Evolutionary conservation across 2,888 invertebrate species (phyloP), one percentile per base, ranked within the genome.

Genomic region (Belgica antarctica): DNA sequence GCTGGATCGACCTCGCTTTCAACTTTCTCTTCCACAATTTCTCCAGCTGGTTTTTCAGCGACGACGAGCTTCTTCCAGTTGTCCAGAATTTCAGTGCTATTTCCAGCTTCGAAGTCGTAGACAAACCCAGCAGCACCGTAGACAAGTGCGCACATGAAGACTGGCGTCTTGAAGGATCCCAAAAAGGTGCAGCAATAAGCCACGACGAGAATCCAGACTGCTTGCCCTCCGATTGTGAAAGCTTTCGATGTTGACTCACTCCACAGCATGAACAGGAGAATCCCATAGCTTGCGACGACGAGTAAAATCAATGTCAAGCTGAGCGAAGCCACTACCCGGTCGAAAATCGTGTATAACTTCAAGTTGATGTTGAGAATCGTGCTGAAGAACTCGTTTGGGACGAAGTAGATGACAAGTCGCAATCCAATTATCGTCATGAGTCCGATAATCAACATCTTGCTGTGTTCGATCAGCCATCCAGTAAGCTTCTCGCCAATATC

Each of bases 231-330:
- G 63, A 87, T 83, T 46, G 88, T 85, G 76, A 91, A 89, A 70
- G 83, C 80, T 4, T 80, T 80, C 17, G 87, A 86, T 72, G 88
- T 87, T 72, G 86, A 82, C 1, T 88, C 87, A 34, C 83, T 87
- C 94, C 94, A 95, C 73, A 89, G 82, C 65, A 89, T 81, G 73
- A 86, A 85, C 1, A 94, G 84, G 59, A 88, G 81, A 22, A 88
- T 82, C 19, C 92, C 75, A 76, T 94, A 94, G 8, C 86, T 86
- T 15, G 86, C 75, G 10, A 89, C 80, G 73, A 90, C 77, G 15
- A 87, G 81, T 73, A 86, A 77, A 1, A 92, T 75, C 83, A 81
- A 75, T 87, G 87, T 62, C 85, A 72, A 10, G 84, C 71, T 70
- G 8, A 70, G 28, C 1, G 61, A 17, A 1, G 61, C 41, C 2